Conservation (phyloP, 2,888 invertebrate genomes). For the Zelleria hepariella region DNA sequence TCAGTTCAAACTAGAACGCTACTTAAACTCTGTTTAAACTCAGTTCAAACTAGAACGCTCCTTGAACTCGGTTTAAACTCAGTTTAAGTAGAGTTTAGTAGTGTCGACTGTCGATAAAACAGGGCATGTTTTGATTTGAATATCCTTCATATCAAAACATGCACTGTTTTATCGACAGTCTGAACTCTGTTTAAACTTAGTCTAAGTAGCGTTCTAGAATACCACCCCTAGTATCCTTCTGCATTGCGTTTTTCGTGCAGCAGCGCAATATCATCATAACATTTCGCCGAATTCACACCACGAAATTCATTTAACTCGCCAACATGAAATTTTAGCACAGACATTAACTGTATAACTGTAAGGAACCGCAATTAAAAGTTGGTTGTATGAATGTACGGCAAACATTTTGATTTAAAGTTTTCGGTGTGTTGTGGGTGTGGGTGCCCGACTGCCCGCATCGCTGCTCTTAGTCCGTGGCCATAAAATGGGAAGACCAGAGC, state of each 20-base stretch:
- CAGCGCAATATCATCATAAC: constrained; percentile 22
- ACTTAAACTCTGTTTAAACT: too few relatives aligned
- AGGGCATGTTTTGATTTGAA: too few relatives aligned
- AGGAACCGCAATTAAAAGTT: constrained; percentile 66
- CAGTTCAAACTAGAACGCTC: too few relatives aligned
- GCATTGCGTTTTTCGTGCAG: background rate
- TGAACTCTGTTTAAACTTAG: too few relatives aligned
- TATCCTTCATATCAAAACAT: too few relatives aligned
- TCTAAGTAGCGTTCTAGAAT: too few relatives aligned
- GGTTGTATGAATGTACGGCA: constrained; percentile 46
- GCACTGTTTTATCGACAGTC: too few relatives aligned
- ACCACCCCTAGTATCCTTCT: too few relatives aligned
- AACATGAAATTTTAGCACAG: constrained; percentile 50
- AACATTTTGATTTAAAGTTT: constrained; percentile 65
- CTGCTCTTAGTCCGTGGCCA: background rate
- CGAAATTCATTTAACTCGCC: constrained; percentile 46
- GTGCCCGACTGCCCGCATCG: constrained; percentile 1
- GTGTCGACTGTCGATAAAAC: too few relatives aligned
- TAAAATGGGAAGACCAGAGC: background rate
- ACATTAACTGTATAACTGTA: constrained; percentile 49
- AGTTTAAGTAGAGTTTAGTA: too few relatives aligned
- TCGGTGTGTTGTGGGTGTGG: constrained; percentile 22
- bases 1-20: too few relatives aligned
- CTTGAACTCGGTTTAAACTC: too few relatives aligned
- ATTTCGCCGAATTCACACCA: constrained; percentile 32